These are phyloP conservation scores for Dolichotis patagonum DNA, from an alignment of 2,113 vertebrate species.

Conservation along the genomic window DNA sequence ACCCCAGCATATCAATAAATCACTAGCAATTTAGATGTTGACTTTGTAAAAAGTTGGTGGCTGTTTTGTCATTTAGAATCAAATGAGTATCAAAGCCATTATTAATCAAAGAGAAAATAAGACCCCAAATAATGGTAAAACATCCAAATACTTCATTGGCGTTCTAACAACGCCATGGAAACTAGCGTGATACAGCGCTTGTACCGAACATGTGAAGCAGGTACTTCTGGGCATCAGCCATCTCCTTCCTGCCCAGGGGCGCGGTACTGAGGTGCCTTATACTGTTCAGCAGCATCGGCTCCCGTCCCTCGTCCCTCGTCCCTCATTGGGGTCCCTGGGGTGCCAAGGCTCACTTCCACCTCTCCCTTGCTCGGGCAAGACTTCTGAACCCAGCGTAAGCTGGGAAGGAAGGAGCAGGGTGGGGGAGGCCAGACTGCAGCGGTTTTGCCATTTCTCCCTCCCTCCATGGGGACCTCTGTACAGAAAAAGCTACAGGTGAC, in stretches of 20 bases:
- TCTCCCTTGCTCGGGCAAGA: not conserved
- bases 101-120: not conserved
- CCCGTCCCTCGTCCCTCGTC: not conserved
- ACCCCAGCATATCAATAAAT: not conserved
- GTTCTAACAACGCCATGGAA: conserved; percentile 29
- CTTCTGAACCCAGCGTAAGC: not conserved
- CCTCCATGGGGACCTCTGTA: not conserved
- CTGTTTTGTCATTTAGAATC: not conserved
- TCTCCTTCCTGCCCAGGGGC: not conserved
- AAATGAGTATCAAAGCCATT: not conserved
- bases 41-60: not conserved
- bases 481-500: not conserved
- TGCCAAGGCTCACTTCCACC: not conserved
- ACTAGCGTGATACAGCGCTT: conserved; percentile 34
- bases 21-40: not conserved
- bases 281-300: not conserved
- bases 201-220: conserved; percentile 28
- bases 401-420: not conserved
- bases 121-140: not conserved
- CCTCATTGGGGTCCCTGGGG: not conserved
- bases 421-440: not conserved
- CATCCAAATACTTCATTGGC: not conserved
- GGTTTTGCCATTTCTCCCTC: not conserved
- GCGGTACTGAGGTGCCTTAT: not conserved
- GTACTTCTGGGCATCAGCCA: not conserved